These are phyloP conservation scores for Malaclemys terrapin DNA, from an alignment of 2,113 vertebrate genomes.

Conservation along the genomic window DNA sequence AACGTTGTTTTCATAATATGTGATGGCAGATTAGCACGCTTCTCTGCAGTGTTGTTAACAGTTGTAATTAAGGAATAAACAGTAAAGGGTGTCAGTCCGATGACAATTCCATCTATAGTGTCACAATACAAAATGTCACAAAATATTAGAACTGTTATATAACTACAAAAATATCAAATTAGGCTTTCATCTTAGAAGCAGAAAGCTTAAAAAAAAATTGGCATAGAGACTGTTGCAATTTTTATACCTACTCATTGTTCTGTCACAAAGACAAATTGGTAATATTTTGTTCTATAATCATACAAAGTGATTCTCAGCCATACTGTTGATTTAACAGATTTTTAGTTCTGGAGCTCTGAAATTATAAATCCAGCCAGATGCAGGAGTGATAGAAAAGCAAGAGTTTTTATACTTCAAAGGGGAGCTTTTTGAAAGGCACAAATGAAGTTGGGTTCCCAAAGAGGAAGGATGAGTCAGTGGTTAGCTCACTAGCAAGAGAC, in stretches of 20 bases:
- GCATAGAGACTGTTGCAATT: constrained; percentile 75
- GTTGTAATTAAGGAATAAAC: constrained; percentile 87
- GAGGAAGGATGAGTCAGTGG: constrained; percentile 6
- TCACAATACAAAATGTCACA: constrained; percentile 88
- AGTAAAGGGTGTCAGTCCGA: constrained; percentile 86
- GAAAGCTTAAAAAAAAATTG: constrained; percentile 69
- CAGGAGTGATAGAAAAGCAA: constrained; percentile 50
- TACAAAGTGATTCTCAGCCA: constrained; percentile 75
- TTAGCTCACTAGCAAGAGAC: constrained; percentile 40
- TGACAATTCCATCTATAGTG: constrained; percentile 87
- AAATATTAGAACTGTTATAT: constrained; percentile 86
- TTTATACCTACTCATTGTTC: constrained; percentile 83
- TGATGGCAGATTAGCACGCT: constrained; percentile 85
- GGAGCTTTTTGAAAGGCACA: constrained; percentile 35
- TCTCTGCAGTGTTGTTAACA: constrained; percentile 85
- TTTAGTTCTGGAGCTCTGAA: constrained; percentile 60
- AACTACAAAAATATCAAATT: constrained; percentile 82
- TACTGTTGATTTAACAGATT: constrained; percentile 72
- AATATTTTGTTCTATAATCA: constrained; percentile 76
- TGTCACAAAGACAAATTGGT: constrained; percentile 84
- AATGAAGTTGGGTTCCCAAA: neutral
- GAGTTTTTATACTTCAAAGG: neutral
- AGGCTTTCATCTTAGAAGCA: constrained; percentile 76
- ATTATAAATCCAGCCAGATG: constrained; percentile 70
- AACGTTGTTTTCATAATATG: constrained; percentile 86